Evolutionary conservation across 1,140 invertebrate species (phyloP).

Genomic region (Olivierus martensii): DNA sequence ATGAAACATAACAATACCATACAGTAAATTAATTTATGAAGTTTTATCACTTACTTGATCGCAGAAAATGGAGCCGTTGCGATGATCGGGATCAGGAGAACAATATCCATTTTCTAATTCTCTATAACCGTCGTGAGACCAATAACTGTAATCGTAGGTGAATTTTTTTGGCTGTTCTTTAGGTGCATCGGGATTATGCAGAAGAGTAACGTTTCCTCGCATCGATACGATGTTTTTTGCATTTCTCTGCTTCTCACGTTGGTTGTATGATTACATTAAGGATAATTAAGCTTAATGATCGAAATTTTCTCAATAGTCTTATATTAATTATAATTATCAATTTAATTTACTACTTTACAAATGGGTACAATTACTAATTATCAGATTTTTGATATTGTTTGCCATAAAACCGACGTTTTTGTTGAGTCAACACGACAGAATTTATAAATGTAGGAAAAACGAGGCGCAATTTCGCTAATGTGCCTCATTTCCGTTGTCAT

Average conservation of each 20-base stretch:
- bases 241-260: conserved; percentile 39
- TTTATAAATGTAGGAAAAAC: not conserved
- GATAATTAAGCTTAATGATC: not conserved
- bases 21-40: no score
- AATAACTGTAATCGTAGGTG: conserved; percentile 45
- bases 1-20: no score
- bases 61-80: conserved; percentile 35
- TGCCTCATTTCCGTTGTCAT: not conserved
- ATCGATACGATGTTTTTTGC: conserved; percentile 41
- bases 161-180: conserved; percentile 36
- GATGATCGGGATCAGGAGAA: conserved; percentile 28
- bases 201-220: conserved; percentile 36
- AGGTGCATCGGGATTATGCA: conserved; percentile 37
- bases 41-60: conserved; percentile 35
- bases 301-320: no score
- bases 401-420: not conserved
- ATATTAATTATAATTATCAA: no score
- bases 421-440: not conserved
- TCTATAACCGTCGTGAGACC: conserved; percentile 46
- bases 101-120: conserved; percentile 35
- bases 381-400: not conserved
- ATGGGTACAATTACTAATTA: no score
- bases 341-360: no score
- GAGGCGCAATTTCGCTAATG: not conserved
- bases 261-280: conserved; percentile 30